phyloP scores from a whole-genome alignment of 2,888 invertebrate species.

The Phorcus lineatus region DNA sequence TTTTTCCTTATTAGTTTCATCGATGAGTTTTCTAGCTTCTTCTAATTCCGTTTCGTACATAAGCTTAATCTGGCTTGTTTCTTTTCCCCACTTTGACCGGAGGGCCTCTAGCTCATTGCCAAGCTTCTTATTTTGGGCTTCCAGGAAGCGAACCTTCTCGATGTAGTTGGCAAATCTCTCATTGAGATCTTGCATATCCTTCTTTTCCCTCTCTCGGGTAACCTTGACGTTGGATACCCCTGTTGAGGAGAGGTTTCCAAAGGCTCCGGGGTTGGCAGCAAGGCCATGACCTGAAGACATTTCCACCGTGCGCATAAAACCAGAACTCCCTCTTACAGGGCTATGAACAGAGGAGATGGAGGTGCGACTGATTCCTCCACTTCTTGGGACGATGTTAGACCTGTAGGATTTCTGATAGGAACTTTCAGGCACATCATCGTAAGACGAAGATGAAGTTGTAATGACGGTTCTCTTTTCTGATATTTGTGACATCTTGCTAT shows the following conservation, averaged over 20 bases:
- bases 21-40: slow-evolving; percentile 77
- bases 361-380: slow-evolving; percentile 49
- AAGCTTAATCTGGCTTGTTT: slow-evolving; percentile 73
- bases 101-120: slow-evolving; percentile 72
- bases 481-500: slow-evolving; percentile 42
- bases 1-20: slow-evolving; percentile 77
- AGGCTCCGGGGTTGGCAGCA: slow-evolving; percentile 59
- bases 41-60: slow-evolving; percentile 77
- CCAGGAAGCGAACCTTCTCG: slow-evolving; percentile 76
- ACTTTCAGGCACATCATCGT: slow-evolving; percentile 43
- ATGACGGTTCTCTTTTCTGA: slow-evolving; percentile 67
- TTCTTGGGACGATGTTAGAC: slow-evolving; percentile 55
- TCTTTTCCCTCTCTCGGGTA: slow-evolving; percentile 77
- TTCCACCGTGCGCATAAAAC: slow-evolving; percentile 54
- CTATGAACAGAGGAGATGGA: slow-evolving; percentile 44
- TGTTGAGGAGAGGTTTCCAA: slow-evolving; percentile 59
- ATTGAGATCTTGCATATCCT: slow-evolving; percentile 78
- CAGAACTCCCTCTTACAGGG: slow-evolving; percentile 41
- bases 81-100: slow-evolving; percentile 72
- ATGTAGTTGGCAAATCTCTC: slow-evolving; percentile 78
- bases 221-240: slow-evolving; percentile 75
- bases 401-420: slow-evolving; percentile 44
- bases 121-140: slow-evolving; percentile 76
- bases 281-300: slow-evolving; percentile 49
- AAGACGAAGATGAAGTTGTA: slow-evolving; percentile 45